These are phyloP conservation scores for Smithornis capensis DNA, from an alignment of 2,113 vertebrate species.

Conservation along the genomic window DNA sequence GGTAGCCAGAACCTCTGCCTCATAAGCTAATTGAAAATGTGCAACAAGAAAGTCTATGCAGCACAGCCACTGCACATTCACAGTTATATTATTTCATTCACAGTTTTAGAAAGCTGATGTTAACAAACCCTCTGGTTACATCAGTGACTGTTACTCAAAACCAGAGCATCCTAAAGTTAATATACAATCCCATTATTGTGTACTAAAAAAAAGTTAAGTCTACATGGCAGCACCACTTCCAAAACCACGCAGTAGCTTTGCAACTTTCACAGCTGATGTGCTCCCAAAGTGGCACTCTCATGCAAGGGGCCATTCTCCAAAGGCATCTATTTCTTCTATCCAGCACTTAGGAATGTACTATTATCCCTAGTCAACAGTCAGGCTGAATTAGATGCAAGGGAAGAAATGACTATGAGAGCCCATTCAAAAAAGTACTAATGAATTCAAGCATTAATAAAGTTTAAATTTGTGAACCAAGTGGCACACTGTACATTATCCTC, in stretches of 20 bases:
- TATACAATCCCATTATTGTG: not conserved
- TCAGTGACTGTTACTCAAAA: not conserved
- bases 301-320: not conserved
- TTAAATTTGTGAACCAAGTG: not conserved
- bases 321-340: not conserved
- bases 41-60: not conserved
- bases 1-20: not conserved
- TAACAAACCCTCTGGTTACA: not conserved
- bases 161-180: not conserved
- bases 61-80: not conserved
- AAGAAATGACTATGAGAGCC: not conserved
- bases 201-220: not conserved
- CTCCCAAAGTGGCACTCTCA: not conserved
- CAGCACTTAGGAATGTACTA: not conserved
- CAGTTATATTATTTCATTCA: not conserved
- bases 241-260: not conserved
- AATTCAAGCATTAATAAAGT: not conserved
- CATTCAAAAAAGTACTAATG: not conserved
- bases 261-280: not conserved
- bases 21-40: not conserved
- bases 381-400: not conserved
- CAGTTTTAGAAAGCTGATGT: not conserved
- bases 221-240: not conserved
- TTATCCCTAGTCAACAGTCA: not conserved
- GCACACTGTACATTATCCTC: not conserved